These are phyloP conservation scores for Ambastaia sidthimunki DNA, from an alignment of 2,797 vertebrate genomes.

Conservation along the genomic window DNA sequence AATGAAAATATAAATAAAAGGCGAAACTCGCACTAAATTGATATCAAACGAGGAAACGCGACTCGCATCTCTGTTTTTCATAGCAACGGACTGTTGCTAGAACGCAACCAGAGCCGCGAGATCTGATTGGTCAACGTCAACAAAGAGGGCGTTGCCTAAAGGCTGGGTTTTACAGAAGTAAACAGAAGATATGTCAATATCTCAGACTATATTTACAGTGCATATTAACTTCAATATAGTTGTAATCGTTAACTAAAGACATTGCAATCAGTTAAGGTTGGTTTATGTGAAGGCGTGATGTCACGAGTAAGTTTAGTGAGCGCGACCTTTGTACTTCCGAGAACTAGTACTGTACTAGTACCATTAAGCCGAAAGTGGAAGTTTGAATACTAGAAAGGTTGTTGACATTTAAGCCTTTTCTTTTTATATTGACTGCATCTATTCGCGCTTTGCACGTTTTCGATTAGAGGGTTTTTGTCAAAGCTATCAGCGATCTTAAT, in stretches of 20 bases:
- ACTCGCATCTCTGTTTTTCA: constrained; percentile 12
- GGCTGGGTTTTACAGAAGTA: not conserved
- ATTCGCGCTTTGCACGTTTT: not conserved
- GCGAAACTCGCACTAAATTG: no score
- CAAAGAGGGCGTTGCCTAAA: not conserved
- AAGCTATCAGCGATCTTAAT: not conserved
- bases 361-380: not conserved
- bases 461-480: not conserved
- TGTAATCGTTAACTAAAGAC: no score
- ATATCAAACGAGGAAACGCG: not conserved
- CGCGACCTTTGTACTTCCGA: constrained; percentile 12
- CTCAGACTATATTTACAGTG: not conserved
- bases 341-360: not conserved
- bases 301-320: no score
- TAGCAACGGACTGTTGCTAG: constrained; percentile 28
- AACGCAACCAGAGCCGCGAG: not conserved
- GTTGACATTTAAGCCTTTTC: not conserved
- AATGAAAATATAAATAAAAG: no score
- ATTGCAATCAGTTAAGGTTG: not conserved
- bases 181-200: not conserved
- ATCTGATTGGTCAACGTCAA: constrained; percentile 27
- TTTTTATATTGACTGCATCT: not conserved
- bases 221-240: not conserved
- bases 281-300: not conserved
- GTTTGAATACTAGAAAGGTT: not conserved